phyloP scores from a whole-genome alignment of 2,113 vertebrate species.

The Myotis brandtii region DNA sequence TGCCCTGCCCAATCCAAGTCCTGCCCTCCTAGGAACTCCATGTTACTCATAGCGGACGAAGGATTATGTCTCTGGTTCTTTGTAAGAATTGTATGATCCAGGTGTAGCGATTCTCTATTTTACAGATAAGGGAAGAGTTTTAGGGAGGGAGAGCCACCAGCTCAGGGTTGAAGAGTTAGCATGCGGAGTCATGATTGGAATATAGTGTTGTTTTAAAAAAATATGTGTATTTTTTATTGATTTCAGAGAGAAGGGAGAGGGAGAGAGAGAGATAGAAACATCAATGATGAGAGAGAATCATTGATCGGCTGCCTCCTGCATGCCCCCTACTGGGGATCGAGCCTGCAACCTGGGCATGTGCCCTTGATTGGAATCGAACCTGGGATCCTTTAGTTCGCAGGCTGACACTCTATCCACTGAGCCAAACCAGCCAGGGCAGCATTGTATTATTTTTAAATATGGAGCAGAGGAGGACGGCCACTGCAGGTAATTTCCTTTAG shows the following conservation, averaged over 20 bases:
- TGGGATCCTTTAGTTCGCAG: no score
- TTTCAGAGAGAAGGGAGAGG: no score
- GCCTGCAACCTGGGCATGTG: no score
- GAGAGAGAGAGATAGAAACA: no score
- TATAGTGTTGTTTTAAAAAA: no score
- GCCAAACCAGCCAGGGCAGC: no score
- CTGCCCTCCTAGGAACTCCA: background rate
- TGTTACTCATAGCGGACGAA: background rate
- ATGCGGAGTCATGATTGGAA: background rate
- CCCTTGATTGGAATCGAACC: no score
- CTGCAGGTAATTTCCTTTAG: background rate
- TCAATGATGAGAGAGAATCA: no score
- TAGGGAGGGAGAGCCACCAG: background rate
- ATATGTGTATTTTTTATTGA: no score
- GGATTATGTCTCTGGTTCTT: background rate
- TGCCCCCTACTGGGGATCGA: no score
- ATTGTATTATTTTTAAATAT: background rate
- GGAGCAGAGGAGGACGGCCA: rapidly evolving
- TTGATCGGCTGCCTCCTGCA: no score
- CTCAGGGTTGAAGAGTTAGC: background rate
- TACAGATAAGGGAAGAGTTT: background rate
- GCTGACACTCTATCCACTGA: no score
- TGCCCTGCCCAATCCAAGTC: background rate
- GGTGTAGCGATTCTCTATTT: background rate
- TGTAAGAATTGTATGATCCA: background rate